A percentile compares a stretch with the other conserved stretches of the same genome.
phyloP scores from a whole-genome alignment of 2,113 vertebrate species.

The Nannobrachium achirus region DNA sequence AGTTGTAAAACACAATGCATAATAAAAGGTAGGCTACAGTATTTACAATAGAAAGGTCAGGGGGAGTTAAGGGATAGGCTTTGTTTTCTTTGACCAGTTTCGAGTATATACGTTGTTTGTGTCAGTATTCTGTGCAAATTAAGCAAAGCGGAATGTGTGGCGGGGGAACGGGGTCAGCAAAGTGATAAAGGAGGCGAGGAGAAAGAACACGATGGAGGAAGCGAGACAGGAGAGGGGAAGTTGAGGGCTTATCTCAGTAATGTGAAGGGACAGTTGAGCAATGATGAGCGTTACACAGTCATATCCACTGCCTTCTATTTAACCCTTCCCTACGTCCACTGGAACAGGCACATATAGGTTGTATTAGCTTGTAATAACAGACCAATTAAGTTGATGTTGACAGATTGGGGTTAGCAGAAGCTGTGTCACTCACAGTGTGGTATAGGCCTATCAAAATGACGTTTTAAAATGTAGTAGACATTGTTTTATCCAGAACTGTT shows the following conservation, averaged over 20 bases:
- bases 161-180: slow-evolving; percentile 58
- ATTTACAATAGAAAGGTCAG: too few relatives aligned
- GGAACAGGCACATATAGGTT: background rate
- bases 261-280: slow-evolving; percentile 69
- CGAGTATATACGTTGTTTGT: slow-evolving; percentile 15
- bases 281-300: slow-evolving; percentile 58
- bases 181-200: slow-evolving; percentile 59
- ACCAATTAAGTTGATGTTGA: background rate
- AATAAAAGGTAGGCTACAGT: too few relatives aligned
- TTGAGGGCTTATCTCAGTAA: slow-evolving; percentile 70
- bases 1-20: too few relatives aligned
- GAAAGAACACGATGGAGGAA: slow-evolving; percentile 1
- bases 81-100: too few relatives aligned
- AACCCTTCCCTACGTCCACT: slow-evolving; percentile 51
- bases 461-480: too few relatives aligned
- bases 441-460: too few relatives aligned
- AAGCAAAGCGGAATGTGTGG: slow-evolving; percentile 3
- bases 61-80: too few relatives aligned
- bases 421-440: background rate
- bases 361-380: background rate
- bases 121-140: slow-evolving; percentile 12
- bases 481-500: too few relatives aligned
- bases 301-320: slow-evolving; percentile 47
- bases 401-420: background rate
- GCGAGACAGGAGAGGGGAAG: slow-evolving; percentile 28